Base-by-base conservation (phyloP, 2,888 invertebrate genomes). In the Drosophila merina region DNA sequence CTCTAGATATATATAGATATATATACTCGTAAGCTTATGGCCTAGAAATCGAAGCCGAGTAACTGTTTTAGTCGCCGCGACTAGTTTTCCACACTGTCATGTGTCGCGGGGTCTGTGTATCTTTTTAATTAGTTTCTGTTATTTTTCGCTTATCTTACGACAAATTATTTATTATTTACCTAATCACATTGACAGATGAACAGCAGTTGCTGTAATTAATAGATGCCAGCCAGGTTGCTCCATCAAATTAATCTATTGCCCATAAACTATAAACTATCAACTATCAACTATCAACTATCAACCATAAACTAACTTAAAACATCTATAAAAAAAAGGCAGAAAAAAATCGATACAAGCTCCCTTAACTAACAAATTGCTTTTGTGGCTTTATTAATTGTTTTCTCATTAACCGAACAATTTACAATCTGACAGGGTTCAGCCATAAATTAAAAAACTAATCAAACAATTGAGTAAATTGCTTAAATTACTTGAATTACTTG, bases 131-230 rank as follows among this genome's bases (percentile, higher is more conserved):
- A 78, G 76, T 69, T 74, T 77, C 69, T 42, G 31, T 49, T 25
- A 30, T 44, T 30, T 44, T 30, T 57, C 67, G 75, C 60, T 52
- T 64, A 64, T 64, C 63, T 44, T 44, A 9, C 36, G 45, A 45
- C 67, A 31, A 52, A 64, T 64, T 66, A 64, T 47, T 64, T 31
- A 77, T 77, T 80, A 77, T 71, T 67, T 69, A 58, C 75, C 78
- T 72, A 86, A 86, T 71, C 67, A 57, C 74, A 78, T 78, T 84
- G 85, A 76, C 86, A 86, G 60, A 62, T 76, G 83, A 72, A 59
- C 80, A 72, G 36, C 52, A 50, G 48, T 26, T 25, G 49, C 48
- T 48, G 62, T 54, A 62, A 57, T 64, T 63, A 81, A 70, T 66
- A 80, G 57, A 57, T 66, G 57, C 64, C 57, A 40, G 59, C 52